Percentiles rank a stretch among this genome's conserved stretches.
phyloP scores from a whole-genome alignment of 37 sponge, comb jelly and placozoan genomes.

The Axinella damicornis region DNA sequence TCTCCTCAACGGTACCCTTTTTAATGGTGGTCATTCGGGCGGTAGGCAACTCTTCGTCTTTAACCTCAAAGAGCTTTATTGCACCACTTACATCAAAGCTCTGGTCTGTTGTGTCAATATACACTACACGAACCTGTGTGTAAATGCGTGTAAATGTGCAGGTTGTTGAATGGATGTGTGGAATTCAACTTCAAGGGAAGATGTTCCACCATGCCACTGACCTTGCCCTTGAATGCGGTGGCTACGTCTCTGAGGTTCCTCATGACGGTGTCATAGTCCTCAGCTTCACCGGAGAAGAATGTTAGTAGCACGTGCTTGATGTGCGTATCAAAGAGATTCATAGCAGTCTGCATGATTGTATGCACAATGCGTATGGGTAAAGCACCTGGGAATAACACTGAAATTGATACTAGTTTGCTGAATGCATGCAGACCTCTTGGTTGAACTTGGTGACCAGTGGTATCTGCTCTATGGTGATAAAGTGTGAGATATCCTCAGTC shows the following conservation, averaged over 20 bases:
- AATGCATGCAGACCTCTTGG: conserved; percentile 90
- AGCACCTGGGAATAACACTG: too few relatives aligned
- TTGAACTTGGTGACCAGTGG: conserved; percentile 87
- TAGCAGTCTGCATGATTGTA: conserved; percentile 73
- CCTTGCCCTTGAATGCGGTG: conserved; percentile 77
- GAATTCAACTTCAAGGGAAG: too few relatives aligned
- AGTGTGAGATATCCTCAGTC: conserved; percentile 67
- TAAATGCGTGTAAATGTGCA: too few relatives aligned
- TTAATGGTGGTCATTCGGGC: conserved; percentile 78
- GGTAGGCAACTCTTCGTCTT: conserved; percentile 69
- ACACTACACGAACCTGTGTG: conserved; percentile 78
- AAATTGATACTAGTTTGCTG: too few relatives aligned
- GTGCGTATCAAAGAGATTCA: conserved; percentile 90
- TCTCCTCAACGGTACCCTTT: conserved; percentile 88
- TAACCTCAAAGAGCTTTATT: conserved; percentile 82
- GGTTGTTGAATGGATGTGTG: too few relatives aligned
- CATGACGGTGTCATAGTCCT: conserved; percentile 41
- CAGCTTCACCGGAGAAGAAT: conserved; percentile 61
- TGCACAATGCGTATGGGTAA: too few relatives aligned
- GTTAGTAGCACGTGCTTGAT: conserved; percentile 82
- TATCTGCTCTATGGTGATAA: conserved; percentile 73
- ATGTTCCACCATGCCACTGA: too few relatives aligned
- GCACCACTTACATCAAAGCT: conserved; percentile 74
- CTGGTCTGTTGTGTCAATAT: conserved; percentile 83
- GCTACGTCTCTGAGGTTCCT: conserved; percentile 58